These are phyloP conservation scores for Coregonus suidteri DNA, from an alignment of 2,797 vertebrate genomes.

Conservation along the genomic window DNA sequence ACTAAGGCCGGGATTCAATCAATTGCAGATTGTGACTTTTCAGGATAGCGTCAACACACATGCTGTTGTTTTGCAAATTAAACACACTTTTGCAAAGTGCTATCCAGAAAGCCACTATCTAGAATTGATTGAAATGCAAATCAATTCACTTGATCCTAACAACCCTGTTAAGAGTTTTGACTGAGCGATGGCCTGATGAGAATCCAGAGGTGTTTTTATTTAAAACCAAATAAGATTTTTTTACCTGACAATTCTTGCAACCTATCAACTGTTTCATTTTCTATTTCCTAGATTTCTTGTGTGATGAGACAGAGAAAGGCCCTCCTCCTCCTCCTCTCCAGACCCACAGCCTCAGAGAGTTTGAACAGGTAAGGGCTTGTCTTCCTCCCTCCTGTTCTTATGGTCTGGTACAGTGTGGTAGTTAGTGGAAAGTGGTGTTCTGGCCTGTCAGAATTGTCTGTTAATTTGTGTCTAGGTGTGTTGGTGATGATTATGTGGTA, in stretches of 20 bases:
- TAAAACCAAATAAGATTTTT: constrained; percentile 10
- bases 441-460: constrained; percentile 31
- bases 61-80: neutral
- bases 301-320: constrained; percentile 70
- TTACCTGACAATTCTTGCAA: neutral
- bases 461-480: constrained; percentile 41
- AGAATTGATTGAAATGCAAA: neutral
- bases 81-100: neutral
- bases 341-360: constrained; percentile 85
- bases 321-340: constrained; percentile 66
- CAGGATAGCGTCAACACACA: neutral
- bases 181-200: constrained; percentile 29
- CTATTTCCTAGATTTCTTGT: constrained; percentile 66
- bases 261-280: constrained; percentile 26
- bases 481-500: constrained; percentile 47
- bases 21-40: neutral
- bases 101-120: neutral
- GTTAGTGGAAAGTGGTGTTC: constrained; percentile 12
- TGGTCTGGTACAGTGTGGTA: neutral
- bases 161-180: constrained; percentile 13
- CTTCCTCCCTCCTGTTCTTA: neutral
- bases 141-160: constrained; percentile 20
- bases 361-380: constrained; percentile 83
- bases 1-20: neutral
- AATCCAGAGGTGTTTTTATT: constrained; percentile 32